Conservation (phyloP, 1,140 invertebrate species). For the Macrosteles quadrilineatus region DNA sequence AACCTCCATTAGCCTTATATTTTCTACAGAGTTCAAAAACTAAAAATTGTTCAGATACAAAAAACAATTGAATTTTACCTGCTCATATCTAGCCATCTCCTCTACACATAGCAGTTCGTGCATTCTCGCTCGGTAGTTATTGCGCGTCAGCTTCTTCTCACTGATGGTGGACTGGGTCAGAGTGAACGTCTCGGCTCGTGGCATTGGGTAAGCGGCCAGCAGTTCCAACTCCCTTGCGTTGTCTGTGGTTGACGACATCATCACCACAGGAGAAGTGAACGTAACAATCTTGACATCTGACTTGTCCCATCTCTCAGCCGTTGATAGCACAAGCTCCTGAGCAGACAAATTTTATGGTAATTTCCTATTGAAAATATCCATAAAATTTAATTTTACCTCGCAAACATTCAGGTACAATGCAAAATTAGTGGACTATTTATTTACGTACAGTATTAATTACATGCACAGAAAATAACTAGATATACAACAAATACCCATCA, state of each 20-base stretch:
- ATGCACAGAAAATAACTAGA: too few relatives aligned
- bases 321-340: conserved; percentile 59
- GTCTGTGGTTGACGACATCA: conserved; percentile 48
- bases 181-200: conserved; percentile 64
- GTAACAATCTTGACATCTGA: conserved; percentile 57
- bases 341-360: too few relatives aligned
- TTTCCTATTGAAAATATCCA: too few relatives aligned
- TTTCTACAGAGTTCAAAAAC: too few relatives aligned
- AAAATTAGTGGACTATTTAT: too few relatives aligned
- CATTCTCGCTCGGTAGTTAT: conserved; percentile 76
- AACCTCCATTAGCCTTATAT: too few relatives aligned
- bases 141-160: conserved; percentile 64
- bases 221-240: conserved; percentile 60
- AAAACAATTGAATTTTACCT: too few relatives aligned
- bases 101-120: conserved; percentile 78
- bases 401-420: too few relatives aligned
- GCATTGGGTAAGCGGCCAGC: conserved; percentile 66
- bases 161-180: conserved; percentile 68
- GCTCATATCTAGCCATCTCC: conserved; percentile 76
- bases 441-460: too few relatives aligned
- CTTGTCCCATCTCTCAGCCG: conserved; percentile 62
- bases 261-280: conserved; percentile 58
- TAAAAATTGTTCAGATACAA: too few relatives aligned
- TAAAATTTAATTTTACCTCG: too few relatives aligned
- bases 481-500: too few relatives aligned